A percentile compares a stretch with the other conserved stretches of the same genome.
These are phyloP conservation scores for Sebastes kiyomatsui DNA, from an alignment of 2,797 vertebrate genomes.

Conservation along the genomic window DNA sequence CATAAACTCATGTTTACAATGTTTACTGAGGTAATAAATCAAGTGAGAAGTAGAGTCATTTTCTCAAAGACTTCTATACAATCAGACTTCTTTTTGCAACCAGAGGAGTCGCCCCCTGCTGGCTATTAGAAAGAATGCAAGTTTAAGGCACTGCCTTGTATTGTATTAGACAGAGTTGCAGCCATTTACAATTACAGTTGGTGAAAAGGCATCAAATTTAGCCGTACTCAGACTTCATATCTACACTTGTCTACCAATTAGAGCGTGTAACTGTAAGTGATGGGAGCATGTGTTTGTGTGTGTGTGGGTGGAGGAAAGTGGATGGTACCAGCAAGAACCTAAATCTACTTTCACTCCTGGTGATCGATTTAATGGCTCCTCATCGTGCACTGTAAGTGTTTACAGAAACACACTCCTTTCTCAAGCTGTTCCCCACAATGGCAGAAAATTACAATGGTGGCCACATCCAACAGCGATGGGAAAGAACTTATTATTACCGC, in stretches of 20 bases:
- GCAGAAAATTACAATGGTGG: background rate
- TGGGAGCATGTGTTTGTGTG: background rate
- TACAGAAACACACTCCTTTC: background rate
- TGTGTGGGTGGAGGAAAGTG: background rate
- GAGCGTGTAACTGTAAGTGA: background rate
- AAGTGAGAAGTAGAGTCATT: accelerated
- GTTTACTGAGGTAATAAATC: too few species aligned
- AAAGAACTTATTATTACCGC: background rate
- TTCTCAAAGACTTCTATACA: too few species aligned
- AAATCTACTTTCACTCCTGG: background rate
- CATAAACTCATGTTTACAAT: too few species aligned
- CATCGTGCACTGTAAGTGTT: background rate
- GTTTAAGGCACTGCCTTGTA: too few species aligned
- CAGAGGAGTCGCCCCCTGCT: too few species aligned
- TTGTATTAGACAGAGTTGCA: too few species aligned
- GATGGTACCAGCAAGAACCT: background rate
- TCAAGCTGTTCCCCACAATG: background rate
- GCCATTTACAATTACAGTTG: too few species aligned
- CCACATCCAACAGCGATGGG: background rate
- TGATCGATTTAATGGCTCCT: background rate
- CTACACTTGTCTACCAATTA: too few species aligned
- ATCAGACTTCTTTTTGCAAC: too few species aligned
- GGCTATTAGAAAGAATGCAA: too few species aligned
- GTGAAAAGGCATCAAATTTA: too few species aligned
- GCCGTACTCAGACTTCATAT: too few species aligned